Evolutionary conservation across 64 coral and sea anemone species (phyloP), one percentile per base, ranked within the genome.

Genomic region (Platygyra sinensis): DNA sequence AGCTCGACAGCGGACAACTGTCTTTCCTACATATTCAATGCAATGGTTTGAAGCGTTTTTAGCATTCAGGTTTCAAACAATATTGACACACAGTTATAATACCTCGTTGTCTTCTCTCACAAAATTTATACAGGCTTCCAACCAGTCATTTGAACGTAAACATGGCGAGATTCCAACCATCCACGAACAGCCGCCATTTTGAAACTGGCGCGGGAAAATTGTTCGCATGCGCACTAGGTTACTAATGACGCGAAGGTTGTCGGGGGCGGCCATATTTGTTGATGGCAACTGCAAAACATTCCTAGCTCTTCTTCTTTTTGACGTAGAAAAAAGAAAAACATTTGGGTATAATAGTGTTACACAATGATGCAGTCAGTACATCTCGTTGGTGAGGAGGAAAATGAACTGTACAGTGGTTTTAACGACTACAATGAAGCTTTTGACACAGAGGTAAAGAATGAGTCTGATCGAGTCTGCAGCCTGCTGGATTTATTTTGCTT

Each of bases 361-460:
- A 95, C 61, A 39, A 99, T 99, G 97, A 60, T 99, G 83, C 83
- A 90, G 24, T 89, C 87, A 90, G 97, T 99, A 17, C 97, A 99
- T 90, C 89, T 99, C 64, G 97, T 99, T 46, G 97, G 97, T 31
- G 93, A 99, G 14, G 97, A 98, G 46, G 96, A 96, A 73, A 94
- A 99, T 22, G 97, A 95, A 84, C 67, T 99, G 73, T 99, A 99
- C 90, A 92, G 94, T 75, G 97, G 97, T 55, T 99, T 95, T 76
- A 95, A 99, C 36, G 97, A 95, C 22, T 99, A 99, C 28, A 94
- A 96, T 86, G 94, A 94, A 24, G 97, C 97, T 32, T 99, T 99
- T 86, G 97, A 95, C 73, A 95, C 93, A 74, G 96, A 99, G 94
- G 96, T 99, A 52, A 79, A 83, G 59, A 22, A 24, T 27, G 25